Base-by-base conservation (phyloP, 1,140 invertebrate species). In the Bombus huntii region DNA sequence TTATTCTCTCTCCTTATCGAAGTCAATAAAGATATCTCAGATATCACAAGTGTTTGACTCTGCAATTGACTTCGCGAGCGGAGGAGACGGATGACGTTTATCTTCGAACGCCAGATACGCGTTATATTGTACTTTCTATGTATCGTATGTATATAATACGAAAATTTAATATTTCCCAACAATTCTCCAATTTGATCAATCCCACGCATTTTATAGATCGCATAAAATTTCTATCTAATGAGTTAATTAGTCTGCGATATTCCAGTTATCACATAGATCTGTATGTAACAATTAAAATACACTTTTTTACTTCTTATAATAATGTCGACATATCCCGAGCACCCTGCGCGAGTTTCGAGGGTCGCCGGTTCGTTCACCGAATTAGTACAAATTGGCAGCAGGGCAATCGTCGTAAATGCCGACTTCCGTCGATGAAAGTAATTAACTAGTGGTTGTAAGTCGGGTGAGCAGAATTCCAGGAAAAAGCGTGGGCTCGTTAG, bases 381-480 rank as follows among this genome's bases (percentile, higher is more conserved):
- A 85, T 85, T 85, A 80, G 68, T 80, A 85, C 44, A 80, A 85
- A 85, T 80, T 85, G 83, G 71, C 77, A 77, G 42, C 66, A 70
- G 39, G 44, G 77, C 83, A 80, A 80, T 80, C 77, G 83, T 85
- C 75, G 83, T 85, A 85, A 85, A 85, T 71, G 66, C 76, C 68
- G 42, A 80, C 83, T 85, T 85, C 83, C 83, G 83, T 62, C 83
- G 83, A 85, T 85, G 77, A 79, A 62, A 85, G 83, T 80, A 85
- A 85, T 85, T 85, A 85, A 85, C 53, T 59, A 25, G 74, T 83
- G 37, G 74, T 13, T 12, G 47, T 83, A 83, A 75, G 47, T 15
- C 53, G 39, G 22, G 66, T 57, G 68, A 53, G 12, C 8, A 59
- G 57, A 79, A 65, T 85, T 85, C 83, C n/a, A 53, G 68, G 83